phyloP scores from a whole-genome alignment of 23 tunicate genomes.

The Styela plicata region DNA sequence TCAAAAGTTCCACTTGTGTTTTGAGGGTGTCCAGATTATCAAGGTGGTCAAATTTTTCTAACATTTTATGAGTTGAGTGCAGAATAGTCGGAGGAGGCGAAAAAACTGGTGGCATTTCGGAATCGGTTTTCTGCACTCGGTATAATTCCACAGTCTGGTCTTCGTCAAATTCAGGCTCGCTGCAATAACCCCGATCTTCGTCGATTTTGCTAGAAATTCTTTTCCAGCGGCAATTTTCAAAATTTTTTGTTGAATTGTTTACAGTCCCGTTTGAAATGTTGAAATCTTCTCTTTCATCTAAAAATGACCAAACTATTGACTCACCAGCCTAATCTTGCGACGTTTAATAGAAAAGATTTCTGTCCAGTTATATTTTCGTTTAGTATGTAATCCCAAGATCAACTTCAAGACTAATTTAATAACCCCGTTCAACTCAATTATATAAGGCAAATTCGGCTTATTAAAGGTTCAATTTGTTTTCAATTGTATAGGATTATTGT shows the following conservation, averaged over 20 bases:
- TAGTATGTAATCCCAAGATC: too few relatives aligned
- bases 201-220: neutral
- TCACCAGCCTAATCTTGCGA: too few relatives aligned
- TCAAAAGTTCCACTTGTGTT: constrained; percentile 4
- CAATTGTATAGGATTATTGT: too few relatives aligned
- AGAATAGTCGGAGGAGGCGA: constrained; percentile 7
- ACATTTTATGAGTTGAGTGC: neutral
- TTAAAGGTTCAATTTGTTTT: too few relatives aligned
- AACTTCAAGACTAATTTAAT: too few relatives aligned
- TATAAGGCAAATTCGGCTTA: too few relatives aligned
- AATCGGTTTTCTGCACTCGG: neutral
- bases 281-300: constrained; percentile 6
- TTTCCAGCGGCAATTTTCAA: neutral
- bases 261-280: neutral
- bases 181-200: constrained; percentile 2
- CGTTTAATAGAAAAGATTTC: too few relatives aligned
- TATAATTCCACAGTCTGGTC: neutral
- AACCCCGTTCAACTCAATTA: too few relatives aligned
- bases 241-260: neutral
- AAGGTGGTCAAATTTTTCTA: neutral
- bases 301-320: neutral
- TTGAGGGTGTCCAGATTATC: neutral
- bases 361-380: too few relatives aligned
- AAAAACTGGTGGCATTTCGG: neutral
- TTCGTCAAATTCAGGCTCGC: constrained; percentile 11